Evolutionary conservation across 2,113 vertebrate genomes (phyloP), one percentile per base, ranked within the genome.

Genomic region (Typhlomys cinereus): DNA sequence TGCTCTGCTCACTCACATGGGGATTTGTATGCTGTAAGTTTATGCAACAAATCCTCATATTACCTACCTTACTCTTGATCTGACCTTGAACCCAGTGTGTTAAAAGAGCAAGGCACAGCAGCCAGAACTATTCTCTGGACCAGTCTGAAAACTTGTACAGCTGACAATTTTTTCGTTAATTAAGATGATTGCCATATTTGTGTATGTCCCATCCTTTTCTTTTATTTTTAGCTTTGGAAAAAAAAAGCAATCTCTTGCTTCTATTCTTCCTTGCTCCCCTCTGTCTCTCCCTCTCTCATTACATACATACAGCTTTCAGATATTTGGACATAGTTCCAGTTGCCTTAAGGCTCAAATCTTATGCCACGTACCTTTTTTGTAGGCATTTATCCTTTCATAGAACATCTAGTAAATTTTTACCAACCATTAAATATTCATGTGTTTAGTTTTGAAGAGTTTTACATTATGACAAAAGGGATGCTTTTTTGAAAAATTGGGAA

Each of bases 391-490:
- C 23, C 90, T 81, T 89, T 71, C 54, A 71, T 59, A 34, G 44
- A 36, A 46, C 7, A 48, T 41, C 44, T 67, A 61, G 27, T 71
- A 85, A n/a, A 81, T 87, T 83, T 80, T 71, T 70, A 48, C 4
- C 46, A 87, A 75, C 31, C 25, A 79, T 86, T 79, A 70, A 6
- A 54, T 54, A 9, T 18, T 71, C 90, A 14, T 69, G 64, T 92
- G 79, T 13, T 23, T 64, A 46, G 34, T 64, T 85, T 93, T 95
- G 66, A 52, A 93, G 87, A 81, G 84, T 41, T 81, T 81, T 81
- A 93, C 83, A 74, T 82, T 81, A 52, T 80, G 87, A 86, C 34
- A 79, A 27, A 81, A 73, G 3, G 52, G 75, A 64, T n/a, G 15
- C 50, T 89, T 85, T 81, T 62, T 73, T 69, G 79, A 81, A 82